Evolutionary conservation across 35 echinoderm and acorn worm species (phyloP), one percentile per base, ranked within the genome.

Genomic region (Ptychodera flava): DNA sequence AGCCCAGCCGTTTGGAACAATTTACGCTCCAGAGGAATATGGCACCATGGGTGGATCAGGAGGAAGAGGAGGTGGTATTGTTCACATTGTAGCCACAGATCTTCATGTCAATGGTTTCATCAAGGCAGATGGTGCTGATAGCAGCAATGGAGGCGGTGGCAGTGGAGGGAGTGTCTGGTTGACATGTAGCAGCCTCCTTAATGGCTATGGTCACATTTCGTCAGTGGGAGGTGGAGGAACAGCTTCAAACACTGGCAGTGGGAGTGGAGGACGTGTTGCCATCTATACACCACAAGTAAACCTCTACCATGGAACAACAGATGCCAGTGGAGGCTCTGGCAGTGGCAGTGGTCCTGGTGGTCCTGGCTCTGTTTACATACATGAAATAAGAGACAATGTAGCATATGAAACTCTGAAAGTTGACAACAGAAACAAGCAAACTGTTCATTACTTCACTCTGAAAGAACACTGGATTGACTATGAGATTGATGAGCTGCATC

Each of bases 181-280:
- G 16, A 90, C n/a, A 1, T 87, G 84, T 31, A 79, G 35, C 53
- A 35, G 78, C 28, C 29, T 34, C 16, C 78, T 92, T 32, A 82
- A 45, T 45, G 94, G 94, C 29, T 45, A 45, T 33, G 94, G 94
- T 35, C 76, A 78, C 0, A 80, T 96, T 12, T 88, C 87, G 33
- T 87, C 94, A 22, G 79, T 16, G n/a, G 94, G 94, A 37, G 94
- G 94, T 22, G 75, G 85, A 76, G 85, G 85, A 0, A 36, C 52
- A 16, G 36, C 53, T 2, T 1, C 30, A 0, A 22, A 16, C 31
- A 90, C 87, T 81, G 94, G 94, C 1, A 92, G 91, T 92, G 94
- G 94, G 27, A 85, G 94, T 85, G 94, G 94, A 81, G 94, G 94
- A 33, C 85, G 94, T 27, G 92, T 96, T 81, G 94, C 90, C 1